Percentiles rank a stretch among this genome's conserved stretches.
Conservation (phyloP, 2,888 invertebrate species). For the Neocrepidodera transversa region DNA sequence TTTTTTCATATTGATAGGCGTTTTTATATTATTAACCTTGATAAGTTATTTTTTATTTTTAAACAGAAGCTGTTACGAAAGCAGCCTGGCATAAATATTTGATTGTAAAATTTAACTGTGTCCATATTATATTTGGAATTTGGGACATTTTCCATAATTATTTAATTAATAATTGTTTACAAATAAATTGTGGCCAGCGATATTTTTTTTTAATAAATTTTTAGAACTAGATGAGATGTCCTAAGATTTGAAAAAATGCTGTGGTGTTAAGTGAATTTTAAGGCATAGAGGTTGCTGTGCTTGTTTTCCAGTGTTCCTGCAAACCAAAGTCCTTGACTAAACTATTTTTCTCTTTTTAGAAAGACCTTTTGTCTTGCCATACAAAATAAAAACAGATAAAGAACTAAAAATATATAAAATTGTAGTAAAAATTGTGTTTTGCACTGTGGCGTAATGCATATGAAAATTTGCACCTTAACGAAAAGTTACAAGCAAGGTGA, state of each 20-base stretch:
- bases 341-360: constrained; percentile 51
- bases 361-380: constrained; percentile 47
- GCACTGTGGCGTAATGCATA: constrained; percentile 47
- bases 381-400: constrained; percentile 40
- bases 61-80: no score
- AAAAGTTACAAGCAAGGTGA: constrained; percentile 40
- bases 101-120: no score
- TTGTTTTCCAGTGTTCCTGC: constrained; percentile 8
- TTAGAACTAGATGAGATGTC: no score
- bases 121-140: no score
- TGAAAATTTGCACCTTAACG: constrained; percentile 41
- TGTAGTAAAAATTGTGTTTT: constrained; percentile 43
- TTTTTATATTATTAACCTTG: no score
- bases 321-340: constrained; percentile 36
- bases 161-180: no score
- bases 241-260: background rate
- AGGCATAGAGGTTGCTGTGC: background rate
- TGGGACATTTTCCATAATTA: no score
- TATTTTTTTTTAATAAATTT: no score
- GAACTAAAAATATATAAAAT: constrained; percentile 38
- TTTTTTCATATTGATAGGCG: background rate
- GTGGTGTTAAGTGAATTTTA: background rate
- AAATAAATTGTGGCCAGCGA: no score
- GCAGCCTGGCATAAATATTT: no score
- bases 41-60: no score